Evolutionary conservation across 1,140 invertebrate genomes (phyloP).

Genomic region (Ostrea denselamellosa): DNA sequence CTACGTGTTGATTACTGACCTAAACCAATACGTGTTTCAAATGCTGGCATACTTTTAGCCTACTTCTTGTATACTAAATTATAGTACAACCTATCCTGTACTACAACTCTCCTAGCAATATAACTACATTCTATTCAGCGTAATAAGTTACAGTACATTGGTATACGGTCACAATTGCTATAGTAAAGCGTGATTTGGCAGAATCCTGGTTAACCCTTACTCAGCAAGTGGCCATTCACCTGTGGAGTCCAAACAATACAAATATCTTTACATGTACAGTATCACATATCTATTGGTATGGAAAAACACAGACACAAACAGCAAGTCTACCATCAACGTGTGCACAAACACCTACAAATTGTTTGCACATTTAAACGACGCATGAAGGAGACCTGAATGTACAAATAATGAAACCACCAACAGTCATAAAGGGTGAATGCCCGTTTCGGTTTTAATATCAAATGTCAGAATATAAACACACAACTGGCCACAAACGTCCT

Average conservation of each 20-base stretch:
- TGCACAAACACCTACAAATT: neutral
- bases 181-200: too few relatives aligned
- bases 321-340: neutral
- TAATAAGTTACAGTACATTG: too few relatives aligned
- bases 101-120: too few relatives aligned
- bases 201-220: too few relatives aligned
- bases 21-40: too few relatives aligned
- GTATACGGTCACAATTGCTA: too few relatives aligned
- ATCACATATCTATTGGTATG: neutral
- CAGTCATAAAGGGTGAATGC: neutral
- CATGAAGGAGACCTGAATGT: neutral
- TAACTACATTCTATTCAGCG: too few relatives aligned
- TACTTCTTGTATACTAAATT: neutral
- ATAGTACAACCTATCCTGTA: too few relatives aligned
- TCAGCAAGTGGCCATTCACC: neutral
- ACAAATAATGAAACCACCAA: neutral
- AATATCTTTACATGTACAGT: neutral
- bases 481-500: neutral
- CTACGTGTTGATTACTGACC: neutral
- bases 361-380: neutral
- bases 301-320: neutral
- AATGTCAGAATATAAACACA: neutral
- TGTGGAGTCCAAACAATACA: neutral
- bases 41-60: neutral
- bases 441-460: conserved; percentile 2